Evolutionary conservation across 1,140 invertebrate genomes (phyloP), one percentile per base, ranked within the genome.

Genomic region (Drosophila lowei): DNA sequence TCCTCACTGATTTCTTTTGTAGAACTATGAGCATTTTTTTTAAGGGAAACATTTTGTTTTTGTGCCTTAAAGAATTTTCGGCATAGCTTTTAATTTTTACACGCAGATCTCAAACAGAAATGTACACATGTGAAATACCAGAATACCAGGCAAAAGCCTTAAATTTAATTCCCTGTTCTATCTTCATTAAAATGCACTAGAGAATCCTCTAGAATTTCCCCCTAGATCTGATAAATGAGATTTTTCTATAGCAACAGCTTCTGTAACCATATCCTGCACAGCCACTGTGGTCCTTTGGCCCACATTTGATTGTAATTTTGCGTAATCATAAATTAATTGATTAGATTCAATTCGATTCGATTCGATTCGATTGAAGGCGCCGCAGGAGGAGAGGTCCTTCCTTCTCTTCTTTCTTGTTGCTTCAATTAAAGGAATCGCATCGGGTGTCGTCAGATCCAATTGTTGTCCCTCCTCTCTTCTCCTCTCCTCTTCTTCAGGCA

Each of bases 291-390:
- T 16, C 47, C 57, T 2, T n/a, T 50, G 30, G n/a, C 43, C 57
- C 46, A 55, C 63, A 68, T 42, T 68, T 53, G 7, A 15, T 46
- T 60, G 34, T 48, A 72, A 59, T 66, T 86, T 77, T 61, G 61
- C 77, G 83, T 75, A 70, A 88, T 81, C 63, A 72, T 79, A 81
- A 80, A 74, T 80, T 75, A 86, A 81, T 88, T 88, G 83, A 88
- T 79, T 88, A 61, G 62, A 71, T 86, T 72, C 30, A 1, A 30
- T 18, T 72, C 30, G 7, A 30, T 18, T 18, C 16, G 16, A 18
- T 86, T 72, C 30, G 8, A 34, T 34, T 11, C 66, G 50, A 72
- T 76, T 80, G 71, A 57, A 86, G 81, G 52, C 76, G 77, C 72
- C 66, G 23, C 80, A 71, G 80, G 72, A 43, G 41, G 48, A 53